These are phyloP conservation scores for Dynastes tityus DNA, from an alignment of 2,888 invertebrate species.

Conservation along the genomic window DNA sequence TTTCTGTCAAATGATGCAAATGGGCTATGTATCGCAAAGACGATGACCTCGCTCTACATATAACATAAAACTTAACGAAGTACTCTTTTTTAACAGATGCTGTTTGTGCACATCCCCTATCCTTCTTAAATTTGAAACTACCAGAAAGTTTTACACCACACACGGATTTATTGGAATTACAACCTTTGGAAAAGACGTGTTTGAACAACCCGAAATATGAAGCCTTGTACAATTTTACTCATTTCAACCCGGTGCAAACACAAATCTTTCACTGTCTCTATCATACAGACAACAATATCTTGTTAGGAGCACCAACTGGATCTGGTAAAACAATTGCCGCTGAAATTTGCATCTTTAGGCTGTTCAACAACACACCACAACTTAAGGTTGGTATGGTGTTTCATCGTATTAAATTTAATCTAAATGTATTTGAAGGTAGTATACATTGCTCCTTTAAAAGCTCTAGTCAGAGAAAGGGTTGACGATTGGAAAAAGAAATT, in stretches of 20 bases:
- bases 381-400: constrained; percentile 76
- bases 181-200: constrained; percentile 86
- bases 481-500: constrained; percentile 94
- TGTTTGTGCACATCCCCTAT: constrained; percentile 71
- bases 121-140: constrained; percentile 90
- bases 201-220: constrained; percentile 86
- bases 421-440: constrained; percentile 77
- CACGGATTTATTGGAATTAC: constrained; percentile 92
- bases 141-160: constrained; percentile 94
- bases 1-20: no score
- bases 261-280: constrained; percentile 98
- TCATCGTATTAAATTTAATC: constrained; percentile 12
- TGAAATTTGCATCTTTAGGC: constrained; percentile 96
- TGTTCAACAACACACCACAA: constrained; percentile 86
- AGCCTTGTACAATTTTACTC: constrained; percentile 89
- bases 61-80: background rate
- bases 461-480: constrained; percentile 96
- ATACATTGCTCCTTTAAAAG: constrained; percentile 98
- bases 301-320: constrained; percentile 95
- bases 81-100: constrained; percentile 55
- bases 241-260: constrained; percentile 99
- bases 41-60: background rate
- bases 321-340: constrained; percentile 99
- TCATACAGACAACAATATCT: constrained; percentile 93
- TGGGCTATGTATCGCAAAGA: no score